phyloP scores from a whole-genome alignment of 2,113 vertebrate species.

The Apistogramma diplotaenia region DNA sequence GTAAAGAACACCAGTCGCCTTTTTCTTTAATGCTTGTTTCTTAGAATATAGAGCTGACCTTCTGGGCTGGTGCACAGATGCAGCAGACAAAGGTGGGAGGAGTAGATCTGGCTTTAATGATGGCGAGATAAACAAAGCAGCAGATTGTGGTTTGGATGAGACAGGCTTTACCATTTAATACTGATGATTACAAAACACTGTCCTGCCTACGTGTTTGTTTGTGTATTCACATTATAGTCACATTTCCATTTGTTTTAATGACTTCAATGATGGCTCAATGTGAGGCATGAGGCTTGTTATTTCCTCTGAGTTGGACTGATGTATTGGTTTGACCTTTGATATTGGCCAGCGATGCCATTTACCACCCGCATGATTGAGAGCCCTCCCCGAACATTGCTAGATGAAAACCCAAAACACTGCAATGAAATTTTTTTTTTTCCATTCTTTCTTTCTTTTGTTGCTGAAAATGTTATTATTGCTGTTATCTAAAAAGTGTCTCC shows the following conservation, averaged over 20 bases:
- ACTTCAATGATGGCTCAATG: constrained; percentile 18
- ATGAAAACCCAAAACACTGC: constrained; percentile 26
- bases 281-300: constrained; percentile 48
- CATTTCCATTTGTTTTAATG: constrained; percentile 41
- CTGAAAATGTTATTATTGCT: background rate
- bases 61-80: background rate
- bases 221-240: constrained; percentile 29
- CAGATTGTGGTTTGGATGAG: constrained; percentile 4
- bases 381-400: constrained; percentile 5
- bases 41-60: constrained; percentile 4
- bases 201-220: constrained; percentile 28
- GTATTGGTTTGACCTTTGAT: constrained; percentile 64
- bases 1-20: background rate
- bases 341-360: constrained; percentile 43
- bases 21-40: constrained; percentile 1
- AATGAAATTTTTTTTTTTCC: background rate
- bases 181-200: constrained; percentile 1
- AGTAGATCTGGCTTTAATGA: background rate
- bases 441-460: background rate
- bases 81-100: constrained; percentile 14
- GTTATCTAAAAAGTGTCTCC: background rate
- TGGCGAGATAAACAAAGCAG: constrained; percentile 9
- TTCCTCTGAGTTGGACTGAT: constrained; percentile 41
- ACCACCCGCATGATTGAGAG: constrained; percentile 43
- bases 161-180: background rate